phyloP scores from a whole-genome alignment of 2,797 vertebrate species.

The Melanotaenia pygmaea region DNA sequence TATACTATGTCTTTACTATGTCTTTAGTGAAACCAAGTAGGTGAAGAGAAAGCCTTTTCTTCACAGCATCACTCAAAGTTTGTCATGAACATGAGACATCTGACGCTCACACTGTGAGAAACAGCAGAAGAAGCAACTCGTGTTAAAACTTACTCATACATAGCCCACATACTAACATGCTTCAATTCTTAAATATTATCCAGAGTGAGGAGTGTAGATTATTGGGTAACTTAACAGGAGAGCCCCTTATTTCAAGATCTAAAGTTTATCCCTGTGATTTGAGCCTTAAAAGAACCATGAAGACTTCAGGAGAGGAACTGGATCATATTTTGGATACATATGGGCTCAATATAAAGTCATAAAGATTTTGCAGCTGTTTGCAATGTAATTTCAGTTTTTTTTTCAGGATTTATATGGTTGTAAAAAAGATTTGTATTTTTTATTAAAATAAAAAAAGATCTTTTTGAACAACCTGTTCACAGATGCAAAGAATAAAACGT shows the following conservation, averaged over 20 bases:
- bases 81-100: background rate
- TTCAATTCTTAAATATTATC: slow-evolving; percentile 1
- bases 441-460: no score
- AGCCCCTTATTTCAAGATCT: slow-evolving; percentile 44
- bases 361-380: no score
- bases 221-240: slow-evolving; percentile 25
- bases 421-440: no score
- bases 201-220: slow-evolving; percentile 17
- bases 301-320: slow-evolving; percentile 20
- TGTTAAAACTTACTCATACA: background rate
- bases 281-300: slow-evolving; percentile 30
- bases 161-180: slow-evolving; percentile 5
- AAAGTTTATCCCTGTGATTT: slow-evolving; percentile 39
- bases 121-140: background rate
- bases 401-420: no score
- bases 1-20: background rate
- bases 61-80: background rate
- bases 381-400: background rate
- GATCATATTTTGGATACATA: slow-evolving; percentile 16
- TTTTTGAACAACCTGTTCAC: no score
- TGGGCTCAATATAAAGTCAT: background rate
- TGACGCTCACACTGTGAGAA: background rate
- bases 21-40: background rate
- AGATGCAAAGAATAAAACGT: no score
- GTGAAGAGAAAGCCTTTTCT: background rate